phyloP scores from a whole-genome alignment of 2,797 vertebrate genomes.

The Decapterus maruadsi region DNA sequence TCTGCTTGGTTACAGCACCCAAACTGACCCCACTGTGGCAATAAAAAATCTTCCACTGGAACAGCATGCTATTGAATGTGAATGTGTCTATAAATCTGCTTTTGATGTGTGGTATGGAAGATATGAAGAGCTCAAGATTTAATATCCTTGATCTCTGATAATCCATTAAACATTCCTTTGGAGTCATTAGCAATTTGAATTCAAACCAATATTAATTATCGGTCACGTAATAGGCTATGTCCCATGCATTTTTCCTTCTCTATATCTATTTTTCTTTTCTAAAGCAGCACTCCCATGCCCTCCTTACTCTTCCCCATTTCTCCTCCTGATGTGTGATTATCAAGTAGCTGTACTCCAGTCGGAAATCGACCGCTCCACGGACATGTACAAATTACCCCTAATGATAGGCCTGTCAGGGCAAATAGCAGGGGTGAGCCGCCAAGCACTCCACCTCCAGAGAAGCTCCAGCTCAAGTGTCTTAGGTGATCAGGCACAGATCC shows the following conservation, averaged over 20 bases:
- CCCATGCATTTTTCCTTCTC: constrained; percentile 3
- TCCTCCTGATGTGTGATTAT: constrained; percentile 77
- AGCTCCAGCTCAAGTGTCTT: constrained; percentile 62
- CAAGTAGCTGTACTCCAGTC: constrained; percentile 73
- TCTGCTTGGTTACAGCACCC: constrained; percentile 51
- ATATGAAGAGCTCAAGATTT: constrained; percentile 8
- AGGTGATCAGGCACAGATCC: constrained; percentile 48
- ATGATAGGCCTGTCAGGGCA: constrained; percentile 82
- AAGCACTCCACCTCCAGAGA: constrained; percentile 65
- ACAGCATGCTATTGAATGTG: constrained; percentile 28
- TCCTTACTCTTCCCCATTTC: constrained; percentile 14
- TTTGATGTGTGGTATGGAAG: not conserved
- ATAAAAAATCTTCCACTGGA: constrained; percentile 39
- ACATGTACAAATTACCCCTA: constrained; percentile 84
- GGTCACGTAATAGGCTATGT: constrained; percentile 4
- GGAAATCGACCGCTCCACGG: constrained; percentile 72
- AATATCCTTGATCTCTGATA: constrained; percentile 2
- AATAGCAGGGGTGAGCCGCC: constrained; percentile 71
- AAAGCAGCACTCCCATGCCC: not conserved
- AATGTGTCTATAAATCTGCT: constrained; percentile 51
- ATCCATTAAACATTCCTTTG: constrained; percentile 14
- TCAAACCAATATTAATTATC: constrained; percentile 19
- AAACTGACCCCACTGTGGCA: constrained; percentile 28
- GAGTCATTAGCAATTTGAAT: constrained; percentile 24
- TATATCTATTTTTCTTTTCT: constrained; percentile 21